Evolutionary conservation across 2,888 invertebrate species (phyloP).

Genomic region (Gastracanthus pulcherrimus): DNA sequence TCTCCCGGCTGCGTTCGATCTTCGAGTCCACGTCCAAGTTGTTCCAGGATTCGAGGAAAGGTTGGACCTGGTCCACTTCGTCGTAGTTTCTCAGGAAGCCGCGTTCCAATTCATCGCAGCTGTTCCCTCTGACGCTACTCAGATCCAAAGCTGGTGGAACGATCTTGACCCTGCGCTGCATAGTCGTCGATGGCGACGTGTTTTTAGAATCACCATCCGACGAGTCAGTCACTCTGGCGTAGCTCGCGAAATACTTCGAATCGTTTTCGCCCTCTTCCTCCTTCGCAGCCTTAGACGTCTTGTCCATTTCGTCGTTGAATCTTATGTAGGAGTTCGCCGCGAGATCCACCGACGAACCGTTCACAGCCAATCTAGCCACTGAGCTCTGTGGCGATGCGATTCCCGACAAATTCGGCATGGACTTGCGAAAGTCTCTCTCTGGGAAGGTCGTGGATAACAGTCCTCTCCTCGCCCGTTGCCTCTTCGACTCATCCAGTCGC

Average conservation of each 20-base stretch:
- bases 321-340: not conserved
- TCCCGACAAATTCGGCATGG: constrained; percentile 60
- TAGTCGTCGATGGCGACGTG: constrained; percentile 8
- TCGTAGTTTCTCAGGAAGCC: constrained; percentile 62
- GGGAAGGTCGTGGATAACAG: not conserved
- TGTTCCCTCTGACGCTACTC: constrained; percentile 61
- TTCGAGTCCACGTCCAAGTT: constrained; percentile 33
- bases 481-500: constrained; percentile 23
- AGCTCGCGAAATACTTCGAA: constrained; percentile 60
- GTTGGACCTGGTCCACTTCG: constrained; percentile 63
- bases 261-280: not conserved
- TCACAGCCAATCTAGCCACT: constrained; percentile 56
- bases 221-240: constrained; percentile 58
- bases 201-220: constrained; percentile 52
- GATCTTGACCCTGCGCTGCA: constrained; percentile 19
- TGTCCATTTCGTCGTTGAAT: not conserved
- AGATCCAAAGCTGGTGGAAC: constrained; percentile 66
- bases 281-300: not conserved
- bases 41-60: constrained; percentile 30
- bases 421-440: constrained; percentile 37
- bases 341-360: constrained; percentile 58
- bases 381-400: too few relatives aligned
- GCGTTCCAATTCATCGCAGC: constrained; percentile 62
- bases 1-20: constrained; percentile 31
- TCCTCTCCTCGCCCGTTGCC: not conserved